Percentiles rank a stretch among this genome's conserved stretches.
Evolutionary conservation across 2,113 vertebrate species (phyloP).

Genomic region (Noctilio leporinus): DNA sequence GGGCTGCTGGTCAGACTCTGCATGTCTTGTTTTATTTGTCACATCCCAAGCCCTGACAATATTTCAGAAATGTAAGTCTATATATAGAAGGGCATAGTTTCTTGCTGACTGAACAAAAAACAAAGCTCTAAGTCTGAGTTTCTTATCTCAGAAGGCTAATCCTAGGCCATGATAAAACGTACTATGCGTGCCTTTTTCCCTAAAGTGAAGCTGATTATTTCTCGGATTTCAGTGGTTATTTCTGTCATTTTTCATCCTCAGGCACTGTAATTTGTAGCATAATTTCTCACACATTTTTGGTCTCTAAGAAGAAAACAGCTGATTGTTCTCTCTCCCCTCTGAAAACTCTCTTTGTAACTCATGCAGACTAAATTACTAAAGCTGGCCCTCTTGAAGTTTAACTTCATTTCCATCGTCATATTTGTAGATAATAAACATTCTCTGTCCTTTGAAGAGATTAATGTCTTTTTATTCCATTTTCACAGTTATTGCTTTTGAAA

Average conservation of each 20-base stretch:
- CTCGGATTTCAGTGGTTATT: conserved; percentile 41
- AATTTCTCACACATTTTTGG: conserved; percentile 64
- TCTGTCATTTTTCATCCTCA: conserved; percentile 59
- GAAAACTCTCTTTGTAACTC: conserved; percentile 35
- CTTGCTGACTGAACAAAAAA: background rate
- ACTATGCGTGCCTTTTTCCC: background rate
- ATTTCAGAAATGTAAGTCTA: background rate
- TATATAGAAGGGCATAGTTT: background rate
- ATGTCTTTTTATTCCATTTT: background rate
- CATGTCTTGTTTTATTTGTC: background rate
- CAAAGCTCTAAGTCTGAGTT: conserved; percentile 1
- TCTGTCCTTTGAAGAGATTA: conserved; percentile 51
- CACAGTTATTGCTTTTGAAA: background rate
- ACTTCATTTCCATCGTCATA: conserved; percentile 35
- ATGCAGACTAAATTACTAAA: conserved; percentile 16
- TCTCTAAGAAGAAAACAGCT: conserved; percentile 46
- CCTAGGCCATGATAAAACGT: background rate
- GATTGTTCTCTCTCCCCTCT: conserved; percentile 28
- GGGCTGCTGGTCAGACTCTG: background rate
- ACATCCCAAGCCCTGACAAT: background rate
- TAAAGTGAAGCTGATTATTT: conserved; percentile 44
- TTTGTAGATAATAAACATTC: conserved; percentile 43
- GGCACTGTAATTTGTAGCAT: conserved; percentile 47
- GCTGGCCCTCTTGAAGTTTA: conserved; percentile 48
- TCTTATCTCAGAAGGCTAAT: conserved; percentile 39